Base-by-base conservation (phyloP, 2,888 invertebrate genomes). In the Scaeva pyrastri region DNA sequence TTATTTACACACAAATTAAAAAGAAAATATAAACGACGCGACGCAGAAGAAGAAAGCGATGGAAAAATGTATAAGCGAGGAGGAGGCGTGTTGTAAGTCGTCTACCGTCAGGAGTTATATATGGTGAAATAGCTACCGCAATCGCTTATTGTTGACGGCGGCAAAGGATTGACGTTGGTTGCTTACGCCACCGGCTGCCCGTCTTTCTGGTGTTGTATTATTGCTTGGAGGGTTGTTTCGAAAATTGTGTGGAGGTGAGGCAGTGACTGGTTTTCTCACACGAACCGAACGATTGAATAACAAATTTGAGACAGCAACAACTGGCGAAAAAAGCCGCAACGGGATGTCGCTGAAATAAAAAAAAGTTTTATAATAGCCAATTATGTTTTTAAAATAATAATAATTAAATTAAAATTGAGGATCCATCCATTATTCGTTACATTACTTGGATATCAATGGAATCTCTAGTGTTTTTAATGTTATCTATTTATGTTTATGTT, bases 271-370 rank as follows among this genome's bases (percentile, higher is more conserved):
- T 41, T 75, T 78, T 45, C 77, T 77, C n/a, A 83, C 86, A 21
- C 84, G 79, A 11, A 85, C 70, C 55, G 90, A 90, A 11, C 90
- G 90, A 72, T 95, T 95, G 90, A 97, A 96, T 91, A 97, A 93
- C 1, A 95, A 94, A 93, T 97, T 97, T 2, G 97, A 96, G 88
- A 97, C 94, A 79, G 95, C 95, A 84, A 97, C 96, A 58, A 97
- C 97, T 0, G 96, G 96, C 16, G 97, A 96, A 92, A 98, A 98
- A 36, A 97, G 92, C 87, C 95, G 95, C 14, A 97, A 92, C 0
- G 96, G 96, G 89, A 94, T 95, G 88, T 96, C 95, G 89, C 96
- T 97, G 92, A 43, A 89, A 84, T 3, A 62, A 21, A 11, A 45
- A 26, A 39, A n/a, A n/a, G n/a, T n/a, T n/a, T n/a, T n/a, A n/a